Evolutionary conservation across 2,113 vertebrate species (phyloP).

Genomic region (Myrmophylax atrothorax): DNA sequence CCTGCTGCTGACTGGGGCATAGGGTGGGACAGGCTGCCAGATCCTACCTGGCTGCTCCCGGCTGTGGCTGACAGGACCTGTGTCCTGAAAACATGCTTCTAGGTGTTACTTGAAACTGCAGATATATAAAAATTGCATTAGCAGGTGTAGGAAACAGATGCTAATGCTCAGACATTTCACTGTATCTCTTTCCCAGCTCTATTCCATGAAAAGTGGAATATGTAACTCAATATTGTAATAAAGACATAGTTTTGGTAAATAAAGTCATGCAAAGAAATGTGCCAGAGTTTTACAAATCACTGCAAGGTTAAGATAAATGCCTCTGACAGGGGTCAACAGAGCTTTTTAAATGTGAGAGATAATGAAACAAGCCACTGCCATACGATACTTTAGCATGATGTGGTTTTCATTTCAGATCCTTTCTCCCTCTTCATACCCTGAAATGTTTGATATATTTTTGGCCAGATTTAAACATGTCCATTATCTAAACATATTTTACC

Average conservation of each 20-base stretch:
- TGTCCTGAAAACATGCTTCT: neutral
- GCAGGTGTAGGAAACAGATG: neutral
- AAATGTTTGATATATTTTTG: neutral
- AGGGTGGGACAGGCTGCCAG: neutral
- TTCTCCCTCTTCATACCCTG: neutral
- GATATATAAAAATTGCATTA: neutral
- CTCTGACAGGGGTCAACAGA: neutral
- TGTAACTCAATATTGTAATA: constrained; percentile 6
- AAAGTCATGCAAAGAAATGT: neutral
- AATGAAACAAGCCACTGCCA: constrained; percentile 13
- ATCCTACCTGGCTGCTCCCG: rapidly evolving
- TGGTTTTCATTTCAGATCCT: neutral
- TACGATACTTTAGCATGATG: neutral
- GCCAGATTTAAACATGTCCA: neutral
- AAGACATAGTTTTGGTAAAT: neutral
- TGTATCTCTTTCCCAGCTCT: neutral
- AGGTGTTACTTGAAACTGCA: neutral
- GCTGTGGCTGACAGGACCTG: rapidly evolving
- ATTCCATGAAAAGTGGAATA: neutral
- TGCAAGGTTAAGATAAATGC: neutral
- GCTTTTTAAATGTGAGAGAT: neutral
- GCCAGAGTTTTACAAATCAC: neutral
- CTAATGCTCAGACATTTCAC: neutral
- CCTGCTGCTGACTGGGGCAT: neutral
- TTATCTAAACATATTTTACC: neutral